Base-by-base conservation (phyloP, 2,113 vertebrate genomes). In the Paedocypris sp. region DNA sequence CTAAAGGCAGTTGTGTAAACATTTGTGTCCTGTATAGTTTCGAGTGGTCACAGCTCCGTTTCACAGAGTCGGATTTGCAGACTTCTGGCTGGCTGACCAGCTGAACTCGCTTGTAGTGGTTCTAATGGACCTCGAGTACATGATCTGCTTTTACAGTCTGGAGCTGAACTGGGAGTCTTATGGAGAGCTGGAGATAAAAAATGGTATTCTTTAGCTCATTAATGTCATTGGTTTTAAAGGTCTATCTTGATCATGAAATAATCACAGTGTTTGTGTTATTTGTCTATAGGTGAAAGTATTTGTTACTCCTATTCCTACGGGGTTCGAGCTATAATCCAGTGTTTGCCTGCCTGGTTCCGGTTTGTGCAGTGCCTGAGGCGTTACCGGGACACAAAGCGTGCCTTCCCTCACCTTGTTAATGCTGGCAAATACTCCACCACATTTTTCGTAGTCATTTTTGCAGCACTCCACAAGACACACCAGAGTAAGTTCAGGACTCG, bases 41-140 rank as follows among this genome's bases (percentile, higher is more conserved):
- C 90, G 93, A 54, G 93, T 98, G 47, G 94, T 95, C 79, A 99
- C 94, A 1, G 92, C 93, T 69, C 95, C 95, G 7, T 97, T 98
- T 78, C 93, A 97, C 77, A 90, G 89, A 12, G 95, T 98, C n/a
- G 94, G 90, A 75, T 99, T 99, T 2, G 94, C 95, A 57, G 95
- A 99, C 85, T 99, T 99, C 88, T 99, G 95, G 95, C 84, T 99
- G 80, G 95, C 95, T 2, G 95, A 99, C 83, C 95, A 99, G 79
- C 83, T 99, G 33, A 99, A 99, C 83, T 97, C 93, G 71, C 83
- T 99, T 73, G 89, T 80, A 0, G 79, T 93, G 56, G 90, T 95
- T 70, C 82, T 99, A 53, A 92, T 95, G 90, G 95, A 98, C 75
- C 84, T 99, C 79, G 94, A 98, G 84, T 99, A 96, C 81, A 90